A percentile compares a stretch with the other conserved stretches of the same genome.
Evolutionary conservation across 2,797 vertebrate species (phyloP).

Genomic region (Benthosema pterotum): DNA sequence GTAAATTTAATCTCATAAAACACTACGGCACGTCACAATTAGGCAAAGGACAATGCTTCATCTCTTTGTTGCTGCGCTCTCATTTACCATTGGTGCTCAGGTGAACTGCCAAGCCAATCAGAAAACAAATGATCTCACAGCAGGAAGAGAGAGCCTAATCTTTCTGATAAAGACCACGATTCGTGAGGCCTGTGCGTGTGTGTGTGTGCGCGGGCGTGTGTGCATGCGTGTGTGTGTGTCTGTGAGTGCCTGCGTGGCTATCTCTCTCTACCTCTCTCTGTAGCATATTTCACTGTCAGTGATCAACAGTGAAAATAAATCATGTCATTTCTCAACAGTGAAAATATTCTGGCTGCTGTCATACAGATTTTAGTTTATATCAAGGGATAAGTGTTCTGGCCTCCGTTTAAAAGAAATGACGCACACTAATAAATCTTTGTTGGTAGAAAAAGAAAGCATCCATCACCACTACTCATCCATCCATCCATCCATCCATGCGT

Average conservation of each 20-base stretch:
- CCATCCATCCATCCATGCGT: neutral
- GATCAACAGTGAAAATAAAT: slow-evolving; percentile 34
- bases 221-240: neutral
- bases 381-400: no score
- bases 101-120: slow-evolving; percentile 23
- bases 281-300: neutral
- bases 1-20: slow-evolving; percentile 8
- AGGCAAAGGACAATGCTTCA: slow-evolving; percentile 1
- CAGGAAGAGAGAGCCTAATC: neutral
- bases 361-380: neutral
- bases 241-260: neutral
- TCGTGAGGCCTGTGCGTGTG: slow-evolving; percentile 9
- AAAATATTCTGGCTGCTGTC: slow-evolving; percentile 24
- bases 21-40: neutral
- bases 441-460: neutral
- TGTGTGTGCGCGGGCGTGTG: neutral
- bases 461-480: neutral
- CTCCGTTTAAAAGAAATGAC: no score
- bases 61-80: slow-evolving; percentile 12
- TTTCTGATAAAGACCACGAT: slow-evolving; percentile 32
- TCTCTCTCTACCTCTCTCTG: neutral
- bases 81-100: slow-evolving; percentile 9
- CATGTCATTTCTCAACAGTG: slow-evolving; percentile 13
- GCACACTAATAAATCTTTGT: no score
- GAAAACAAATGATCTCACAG: slow-evolving; percentile 31